Evolutionary conservation across 1,140 invertebrate species (phyloP), one percentile per base, ranked within the genome.

Genomic region (Andrena cerasifolii): DNA sequence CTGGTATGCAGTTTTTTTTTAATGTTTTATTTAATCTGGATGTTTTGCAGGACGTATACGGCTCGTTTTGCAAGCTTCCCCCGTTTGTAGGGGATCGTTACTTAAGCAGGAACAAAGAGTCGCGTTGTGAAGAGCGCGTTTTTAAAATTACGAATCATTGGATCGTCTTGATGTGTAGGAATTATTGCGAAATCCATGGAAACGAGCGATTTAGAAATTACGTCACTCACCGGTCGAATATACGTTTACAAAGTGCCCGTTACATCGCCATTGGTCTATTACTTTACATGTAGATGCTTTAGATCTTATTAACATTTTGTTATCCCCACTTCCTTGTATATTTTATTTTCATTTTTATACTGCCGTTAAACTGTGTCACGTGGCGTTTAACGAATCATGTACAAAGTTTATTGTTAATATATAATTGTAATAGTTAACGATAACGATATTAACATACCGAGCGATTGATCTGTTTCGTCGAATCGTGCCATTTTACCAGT

Each of bases 331-430:
- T 40, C 36, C 75, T 75, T 82, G 80, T 85, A 79, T 43, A 65
- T 83, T 56, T 83, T 85, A 65, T 85, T 85, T 80, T 80, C 80
- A 83, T 84, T 87, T 88, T 87, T 87, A 87, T 86, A 88, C 86
- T 79, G 78, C 85, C 85, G 81, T 86, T 88, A 71, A 80, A 82
- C 51, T 72, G 72, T 87, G 79, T 77, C 76, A 61, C 72, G 24
- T 76, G 71, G 78, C 67, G 65, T 84, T 86, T 88, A 86, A 86
- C 72, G 80, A 86, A 89, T 87, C 80, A 79, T 91, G 90, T 91
- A 91, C 88, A 91, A 91, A 91, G 83, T 87, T 89, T 76, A 88
- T 87, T 88, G 86, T 91, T 91, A 87, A 83, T 87, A 85, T 78
- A 75, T 40, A 40, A 40, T 40, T 40, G 78, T 61, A 49, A 78